Evolutionary conservation across 2,888 invertebrate species (phyloP), one percentile per base, ranked within the genome.

Genomic region (Microctonus hyperodae): DNA sequence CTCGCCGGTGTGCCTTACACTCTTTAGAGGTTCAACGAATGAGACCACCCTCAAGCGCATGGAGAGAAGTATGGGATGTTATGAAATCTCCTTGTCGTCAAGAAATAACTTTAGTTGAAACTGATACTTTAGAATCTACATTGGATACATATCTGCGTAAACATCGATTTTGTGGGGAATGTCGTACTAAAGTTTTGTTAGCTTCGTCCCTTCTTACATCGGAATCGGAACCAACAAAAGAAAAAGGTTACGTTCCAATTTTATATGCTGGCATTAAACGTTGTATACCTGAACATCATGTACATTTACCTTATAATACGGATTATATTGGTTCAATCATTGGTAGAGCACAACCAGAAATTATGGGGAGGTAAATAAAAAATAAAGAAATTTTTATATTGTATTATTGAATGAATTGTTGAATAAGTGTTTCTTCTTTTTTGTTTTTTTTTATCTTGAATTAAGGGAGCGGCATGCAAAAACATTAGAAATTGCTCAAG

Each of bases 401-500:
- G 6, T 9, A 1, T 4, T 1, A 16, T 44, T n/a, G n/a, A 7
- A 44, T 44, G n/a, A 4, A 6, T 44, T 7, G 0, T 16, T 23
- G n/a, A n/a, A n/a, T n/a, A n/a, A n/a, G n/a, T n/a, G n/a, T n/a
- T n/a, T n/a, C n/a, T 53, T 16, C 60, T 55, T 55, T 10, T 48
- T 31, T 33, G 40, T 16, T 37, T 60, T 28, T 10, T 25, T 56
- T 40, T 33, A 60, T 60, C 48, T 60, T 62, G 51, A 20, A 72
- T 72, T 59, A 66, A 81, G 96, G 70, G 97, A 97, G 84, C 88
- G 97, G 65, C 97, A 97, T 83, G 97, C 97, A 7, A 97, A 97
- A 86, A 97, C 97, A n/a, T 85, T 97, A 76, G 97, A 97, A 87
- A 95, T 96, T 73, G 97, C 97, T 75, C 97, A 97, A 85, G 96